Conservation (phyloP, 92 coral and sea anemone genomes). For the Palythoa caribaeorum region DNA sequence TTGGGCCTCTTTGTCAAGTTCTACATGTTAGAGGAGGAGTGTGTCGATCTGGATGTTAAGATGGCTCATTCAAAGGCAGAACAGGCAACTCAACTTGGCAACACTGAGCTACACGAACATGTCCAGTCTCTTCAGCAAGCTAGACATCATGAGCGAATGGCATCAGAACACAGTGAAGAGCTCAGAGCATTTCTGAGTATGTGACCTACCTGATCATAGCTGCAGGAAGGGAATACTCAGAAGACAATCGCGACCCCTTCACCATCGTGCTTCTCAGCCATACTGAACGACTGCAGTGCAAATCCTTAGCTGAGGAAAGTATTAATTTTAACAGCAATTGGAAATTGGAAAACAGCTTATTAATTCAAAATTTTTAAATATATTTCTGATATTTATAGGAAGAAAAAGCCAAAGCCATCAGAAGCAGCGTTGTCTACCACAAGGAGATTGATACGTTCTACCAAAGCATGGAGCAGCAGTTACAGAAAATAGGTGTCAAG, state of each 20-base stretch:
- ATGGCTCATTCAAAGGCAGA: conserved; percentile 14
- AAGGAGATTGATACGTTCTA: neutral
- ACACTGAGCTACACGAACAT: conserved; percentile 16
- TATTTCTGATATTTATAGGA: neutral
- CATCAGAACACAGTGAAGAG: conserved; percentile 30
- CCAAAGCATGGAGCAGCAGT: conserved; percentile 13
- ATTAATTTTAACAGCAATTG: neutral
- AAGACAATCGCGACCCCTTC: conserved; percentile 32
- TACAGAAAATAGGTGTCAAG: conserved; percentile 26
- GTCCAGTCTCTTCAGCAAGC: conserved; percentile 8
- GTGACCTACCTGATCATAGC: conserved; percentile 28
- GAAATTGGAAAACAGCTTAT: neutral
- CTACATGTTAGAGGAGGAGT: conserved; percentile 24
- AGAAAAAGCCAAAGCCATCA: conserved; percentile 12
- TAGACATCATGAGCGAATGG: conserved; percentile 9
- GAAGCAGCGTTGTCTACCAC: neutral
- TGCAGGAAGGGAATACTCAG: neutral
- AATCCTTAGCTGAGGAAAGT: conserved; percentile 12
- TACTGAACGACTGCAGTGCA: conserved; percentile 17
- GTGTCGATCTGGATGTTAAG: conserved; percentile 8
- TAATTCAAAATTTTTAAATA: neutral
- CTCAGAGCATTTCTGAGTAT: conserved; percentile 27
- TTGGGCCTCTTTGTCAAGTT: conserved; percentile 35
- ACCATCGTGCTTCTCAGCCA: conserved; percentile 23
- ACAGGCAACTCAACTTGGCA: conserved; percentile 9